These are phyloP conservation scores for Reticulitermes speratus DNA, from an alignment of 1,140 invertebrate species.

Conservation along the genomic window DNA sequence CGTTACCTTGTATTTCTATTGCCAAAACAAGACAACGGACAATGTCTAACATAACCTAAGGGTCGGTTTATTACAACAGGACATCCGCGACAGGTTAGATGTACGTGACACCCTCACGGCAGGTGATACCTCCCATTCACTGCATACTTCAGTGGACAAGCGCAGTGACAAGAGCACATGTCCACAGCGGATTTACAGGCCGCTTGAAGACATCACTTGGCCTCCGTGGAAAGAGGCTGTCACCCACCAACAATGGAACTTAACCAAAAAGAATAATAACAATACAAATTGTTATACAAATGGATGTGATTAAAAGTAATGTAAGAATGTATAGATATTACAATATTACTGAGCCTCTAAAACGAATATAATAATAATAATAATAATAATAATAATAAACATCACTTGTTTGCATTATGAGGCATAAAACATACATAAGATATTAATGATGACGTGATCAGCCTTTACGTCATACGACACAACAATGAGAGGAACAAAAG, in stretches of 20 bases:
- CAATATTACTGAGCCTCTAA: not conserved
- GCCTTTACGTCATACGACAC: not conserved
- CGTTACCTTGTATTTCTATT: no score
- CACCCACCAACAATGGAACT: not conserved
- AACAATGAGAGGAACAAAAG: not conserved
- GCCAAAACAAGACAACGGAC: no score
- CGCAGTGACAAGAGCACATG: not conserved
- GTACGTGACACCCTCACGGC: not conserved
- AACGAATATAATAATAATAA: not conserved
- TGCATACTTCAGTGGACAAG: not conserved
- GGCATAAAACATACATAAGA: not conserved
- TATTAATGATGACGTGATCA: conserved; percentile 17
- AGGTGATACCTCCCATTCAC: not conserved
- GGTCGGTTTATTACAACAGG: no score
- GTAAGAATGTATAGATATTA: not conserved
- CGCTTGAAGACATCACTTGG: not conserved
- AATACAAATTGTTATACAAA: not conserved
- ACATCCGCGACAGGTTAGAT: no score
- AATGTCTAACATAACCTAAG: no score
- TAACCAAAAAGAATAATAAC: not conserved
- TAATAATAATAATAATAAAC: not conserved
- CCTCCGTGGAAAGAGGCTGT: not conserved
- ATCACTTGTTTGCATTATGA: not conserved
- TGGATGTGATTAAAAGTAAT: not conserved
- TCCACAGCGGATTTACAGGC: conserved; percentile 2